Base-by-base conservation (phyloP, 1,140 invertebrate genomes). In the Drepana arcuata region DNA sequence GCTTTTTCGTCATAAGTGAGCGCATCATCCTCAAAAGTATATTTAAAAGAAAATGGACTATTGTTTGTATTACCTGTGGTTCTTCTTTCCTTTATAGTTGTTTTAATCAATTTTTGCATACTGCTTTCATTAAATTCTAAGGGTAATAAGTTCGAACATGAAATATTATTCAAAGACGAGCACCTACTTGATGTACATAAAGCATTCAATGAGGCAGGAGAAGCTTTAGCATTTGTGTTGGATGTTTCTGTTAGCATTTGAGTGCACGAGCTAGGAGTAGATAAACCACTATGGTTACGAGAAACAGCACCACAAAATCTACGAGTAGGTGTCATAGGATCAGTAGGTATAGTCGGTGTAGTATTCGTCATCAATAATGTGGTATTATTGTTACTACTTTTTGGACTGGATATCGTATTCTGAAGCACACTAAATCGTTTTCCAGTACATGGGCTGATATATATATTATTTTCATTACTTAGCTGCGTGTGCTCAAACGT, bases 81-180 rank as follows among this genome's bases (percentile, higher is more conserved):
- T 45, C 2, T 34, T 29, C 31, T 45, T 45, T 45, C 36, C 9
- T 39, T 34, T 30, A 39, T 16, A 34, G 31, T 34, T 39, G 31
- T 23, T 28, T 39, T 39, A 34, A 39, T 45, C 35, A 45, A 45
- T 39, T 34, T 45, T 39, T 34, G 36, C 35, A 45, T 45, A 16
- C 36, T 39, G 13, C 14, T 45, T 15, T 39, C 36, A 45, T 45
- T 30, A 45, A 45, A 12, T 45, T 45, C 42, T 39, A 38, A 12
- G 23, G 31, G 31, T 33, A 33, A 33, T 33, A 33, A 33, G 31
- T 7, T 33, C 31, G 31, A 33, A 38, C 34, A 38, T 34, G 35
- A 45, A 39, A 39, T 45, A 39, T 45, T 45, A 34, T 45, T 39
- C 16, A 45, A 45, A 45, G 42, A 45, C 34, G 35, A 38, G n/a